These are phyloP conservation scores for Heliconius ethilla DNA, from an alignment of 2,888 invertebrate species.

Conservation along the genomic window DNA sequence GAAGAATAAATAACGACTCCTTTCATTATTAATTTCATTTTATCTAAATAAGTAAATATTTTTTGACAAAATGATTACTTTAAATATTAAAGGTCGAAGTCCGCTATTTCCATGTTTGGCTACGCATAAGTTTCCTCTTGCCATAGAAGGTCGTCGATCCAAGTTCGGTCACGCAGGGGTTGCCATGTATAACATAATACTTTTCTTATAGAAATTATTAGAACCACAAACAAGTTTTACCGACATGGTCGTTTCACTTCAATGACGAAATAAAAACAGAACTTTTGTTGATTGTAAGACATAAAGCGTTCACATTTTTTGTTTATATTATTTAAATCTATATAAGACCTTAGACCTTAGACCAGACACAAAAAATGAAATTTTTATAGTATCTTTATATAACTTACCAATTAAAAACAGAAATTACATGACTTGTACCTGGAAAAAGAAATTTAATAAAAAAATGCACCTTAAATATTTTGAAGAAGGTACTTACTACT, in stretches of 20 bases:
- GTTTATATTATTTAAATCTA: too few relatives aligned
- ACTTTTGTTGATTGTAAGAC: conserved; percentile 10
- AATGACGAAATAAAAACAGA: neutral
- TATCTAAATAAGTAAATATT: conserved; percentile 1
- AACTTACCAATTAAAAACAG: conserved; percentile 53
- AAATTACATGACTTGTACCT: conserved; percentile 64
- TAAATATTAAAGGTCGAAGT: conserved; percentile 52
- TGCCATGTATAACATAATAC: conserved; percentile 57
- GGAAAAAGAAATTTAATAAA: conserved; percentile 45
- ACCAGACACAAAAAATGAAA: too few relatives aligned
- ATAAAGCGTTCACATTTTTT: neutral
- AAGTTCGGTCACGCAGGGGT: conserved; percentile 63
- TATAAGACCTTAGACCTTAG: too few relatives aligned
- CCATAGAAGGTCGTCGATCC: conserved; percentile 58
- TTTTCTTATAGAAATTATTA: conserved; percentile 34
- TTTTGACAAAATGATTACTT: conserved; percentile 41
- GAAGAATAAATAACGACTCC: conserved; percentile 14
- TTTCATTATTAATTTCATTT: neutral
- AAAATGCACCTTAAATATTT: neutral
- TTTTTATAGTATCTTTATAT: conserved; percentile 14
- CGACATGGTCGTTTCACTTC: conserved; percentile 20
- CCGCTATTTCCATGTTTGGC: conserved; percentile 45
- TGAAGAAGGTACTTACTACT: neutral
- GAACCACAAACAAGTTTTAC: conserved; percentile 35
- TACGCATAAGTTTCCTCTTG: conserved; percentile 48